Base-by-base conservation (phyloP, 2,888 invertebrate species). In the Tetramorium bicarinatum region DNA sequence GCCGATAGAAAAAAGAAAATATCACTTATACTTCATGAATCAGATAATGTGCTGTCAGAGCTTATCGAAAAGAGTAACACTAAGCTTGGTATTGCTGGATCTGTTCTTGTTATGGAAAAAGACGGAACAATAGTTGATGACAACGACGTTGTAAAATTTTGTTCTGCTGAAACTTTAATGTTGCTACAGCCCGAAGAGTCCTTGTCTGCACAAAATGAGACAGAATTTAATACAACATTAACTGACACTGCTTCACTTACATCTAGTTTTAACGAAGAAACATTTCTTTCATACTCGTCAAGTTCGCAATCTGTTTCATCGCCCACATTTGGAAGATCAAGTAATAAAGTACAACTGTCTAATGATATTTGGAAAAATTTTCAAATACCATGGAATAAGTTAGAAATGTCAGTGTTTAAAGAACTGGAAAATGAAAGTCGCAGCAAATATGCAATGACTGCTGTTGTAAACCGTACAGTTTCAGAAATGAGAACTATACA, bases 61-160 rank as follows among this genome's bases (percentile, higher is more conserved):
- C 52, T 77, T 18, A 77, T 77, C 41, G 38, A 21, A 11, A 62
- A 77, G 41, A 54, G 41, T 54, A 77, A 41, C 15, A 41, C 0
- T 6, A 77, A 77, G 2, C 77, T 77, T 77, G 54, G 25, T 0
- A 77, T 77, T 67, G n/a, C 1, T 25, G 67, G 79, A 29, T 54
- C 56, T 13, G 41, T 2, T 29, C 44, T 79, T 44, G 67, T 79
- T 44, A 56, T 79, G 29, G 67, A 79, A 56, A 79, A 79, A 8
- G 56, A 79, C 41, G 56, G 29, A 7, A 69, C 79, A 66, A 13
- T 7, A 29, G 13, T 79, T 18, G 41, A 79, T 13, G 67, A 67
- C 15, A 11, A 66, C 25, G 66, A 77, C 18, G 3, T 15, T 66
- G 8, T 77, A 38, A 67, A 77, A 41, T 54, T 77, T 77, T 62